These are phyloP conservation scores for Enteromius paludinosus DNA, from an alignment of 2,797 vertebrate species.

Conservation along the genomic window DNA sequence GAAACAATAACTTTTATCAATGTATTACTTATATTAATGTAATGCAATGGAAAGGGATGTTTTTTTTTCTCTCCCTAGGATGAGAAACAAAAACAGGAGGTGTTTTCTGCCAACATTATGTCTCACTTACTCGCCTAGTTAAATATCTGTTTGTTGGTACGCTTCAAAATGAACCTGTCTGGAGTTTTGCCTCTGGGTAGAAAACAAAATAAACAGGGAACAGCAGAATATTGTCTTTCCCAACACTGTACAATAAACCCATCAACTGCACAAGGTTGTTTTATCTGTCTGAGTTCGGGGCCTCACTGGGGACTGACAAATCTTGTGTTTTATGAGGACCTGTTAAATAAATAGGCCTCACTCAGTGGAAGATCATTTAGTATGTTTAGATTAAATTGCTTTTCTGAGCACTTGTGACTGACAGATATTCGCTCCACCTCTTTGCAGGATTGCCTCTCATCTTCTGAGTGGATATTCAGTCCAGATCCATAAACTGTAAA, in stretches of 20 bases:
- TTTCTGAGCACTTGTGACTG: constrained; percentile 8
- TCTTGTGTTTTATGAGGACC: not conserved
- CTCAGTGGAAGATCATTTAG: constrained; percentile 10
- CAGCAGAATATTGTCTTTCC: constrained; percentile 14
- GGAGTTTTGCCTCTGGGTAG: constrained; percentile 9
- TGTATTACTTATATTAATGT: not conserved
- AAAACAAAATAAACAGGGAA: not conserved
- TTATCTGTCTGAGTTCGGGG: not conserved
- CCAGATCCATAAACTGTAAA: not conserved
- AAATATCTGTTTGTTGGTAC: constrained; percentile 16
- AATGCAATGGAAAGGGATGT: not conserved
- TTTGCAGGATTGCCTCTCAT: constrained; percentile 24
- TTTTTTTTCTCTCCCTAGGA: not conserved
- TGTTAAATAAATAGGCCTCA: constrained; percentile 2
- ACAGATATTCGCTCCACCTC: constrained; percentile 23
- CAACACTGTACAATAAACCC: not conserved
- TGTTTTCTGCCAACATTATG: not conserved
- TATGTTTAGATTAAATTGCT: constrained; percentile 12
- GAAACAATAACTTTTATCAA: not conserved
- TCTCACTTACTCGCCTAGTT: not conserved
- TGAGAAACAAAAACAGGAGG: not conserved
- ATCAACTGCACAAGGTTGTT: not conserved
- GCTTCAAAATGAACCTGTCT: not conserved
- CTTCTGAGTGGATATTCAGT: constrained; percentile 12
- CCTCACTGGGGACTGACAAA: not conserved